Conservation (phyloP, 2,888 invertebrate species). For the Globia sparganii region DNA sequence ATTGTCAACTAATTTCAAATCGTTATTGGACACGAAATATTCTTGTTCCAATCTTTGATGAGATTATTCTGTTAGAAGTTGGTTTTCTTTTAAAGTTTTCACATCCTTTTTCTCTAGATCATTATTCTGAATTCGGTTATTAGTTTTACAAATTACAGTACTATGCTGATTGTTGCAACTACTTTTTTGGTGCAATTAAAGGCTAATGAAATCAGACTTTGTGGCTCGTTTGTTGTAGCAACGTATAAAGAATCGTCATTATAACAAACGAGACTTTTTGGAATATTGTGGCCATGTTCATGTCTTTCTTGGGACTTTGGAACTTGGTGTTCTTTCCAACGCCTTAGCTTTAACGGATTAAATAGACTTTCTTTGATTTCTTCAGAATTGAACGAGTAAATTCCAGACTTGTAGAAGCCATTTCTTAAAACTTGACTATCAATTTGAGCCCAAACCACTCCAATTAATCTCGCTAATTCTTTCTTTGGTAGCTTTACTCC, state of each 20-base stretch:
- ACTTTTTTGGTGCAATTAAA: slow-evolving; percentile 3
- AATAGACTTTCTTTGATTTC: slow-evolving; percentile 20
- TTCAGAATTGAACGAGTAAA: slow-evolving; percentile 14
- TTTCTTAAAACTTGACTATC: slow-evolving; percentile 1
- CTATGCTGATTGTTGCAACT: not conserved
- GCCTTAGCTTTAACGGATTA: slow-evolving; percentile 7
- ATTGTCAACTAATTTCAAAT: slow-evolving; percentile 9
- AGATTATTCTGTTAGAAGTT: not conserved
- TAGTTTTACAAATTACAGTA: not conserved
- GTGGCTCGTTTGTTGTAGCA: slow-evolving; percentile 16
- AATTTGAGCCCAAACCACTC: slow-evolving; percentile 19
- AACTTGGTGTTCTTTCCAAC: slow-evolving; percentile 36
- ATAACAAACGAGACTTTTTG: slow-evolving; percentile 8
- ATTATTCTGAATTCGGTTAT: slow-evolving; percentile 8
- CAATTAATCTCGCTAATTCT: slow-evolving; percentile 16
- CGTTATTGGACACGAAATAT: slow-evolving; percentile 14
- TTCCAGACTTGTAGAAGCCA: slow-evolving; percentile 19
- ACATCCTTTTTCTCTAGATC: not conserved
- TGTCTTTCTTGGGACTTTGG: slow-evolving; percentile 16
- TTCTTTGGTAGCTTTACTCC: slow-evolving; percentile 15
- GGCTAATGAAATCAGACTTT: slow-evolving; percentile 13
- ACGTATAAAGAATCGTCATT: slow-evolving; percentile 9
- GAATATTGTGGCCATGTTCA: slow-evolving; percentile 15
- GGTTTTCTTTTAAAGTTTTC: slow-evolving; percentile 5
- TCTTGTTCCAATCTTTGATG: slow-evolving; percentile 5